These are phyloP conservation scores for Azorinus chamasolen DNA, from an alignment of 2,888 invertebrate genomes.

Conservation along the genomic window DNA sequence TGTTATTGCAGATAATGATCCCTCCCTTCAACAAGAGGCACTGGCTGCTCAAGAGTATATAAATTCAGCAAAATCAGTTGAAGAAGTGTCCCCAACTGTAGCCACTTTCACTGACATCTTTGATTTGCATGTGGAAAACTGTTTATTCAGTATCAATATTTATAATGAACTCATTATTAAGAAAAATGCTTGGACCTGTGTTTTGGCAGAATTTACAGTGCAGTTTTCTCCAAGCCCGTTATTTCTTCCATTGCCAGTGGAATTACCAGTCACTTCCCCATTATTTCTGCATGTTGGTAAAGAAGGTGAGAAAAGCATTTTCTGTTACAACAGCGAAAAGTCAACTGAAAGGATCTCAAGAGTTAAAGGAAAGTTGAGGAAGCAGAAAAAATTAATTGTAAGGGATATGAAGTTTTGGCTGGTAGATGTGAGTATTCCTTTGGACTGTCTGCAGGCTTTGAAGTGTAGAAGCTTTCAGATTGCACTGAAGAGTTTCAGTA, in stretches of 20 bases:
- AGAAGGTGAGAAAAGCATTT: conserved; percentile 71
- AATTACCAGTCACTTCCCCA: conserved; percentile 67
- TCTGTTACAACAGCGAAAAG: conserved; percentile 68
- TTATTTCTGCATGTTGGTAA: conserved; percentile 83
- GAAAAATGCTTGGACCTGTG: conserved; percentile 61
- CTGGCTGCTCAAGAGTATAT: not conserved
- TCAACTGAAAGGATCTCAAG: not conserved
- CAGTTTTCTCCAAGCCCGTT: conserved; percentile 41
- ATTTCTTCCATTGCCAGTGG: conserved; percentile 41
- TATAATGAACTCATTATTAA: conserved; percentile 33
- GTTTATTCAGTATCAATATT: conserved; percentile 67
- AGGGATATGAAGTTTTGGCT: conserved; percentile 70
- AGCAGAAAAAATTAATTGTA: conserved; percentile 6
- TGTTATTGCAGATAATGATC: conserved; percentile 65
- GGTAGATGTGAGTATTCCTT: conserved; percentile 62
- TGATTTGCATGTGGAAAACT: conserved; percentile 66
- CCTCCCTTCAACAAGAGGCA: conserved; percentile 6
- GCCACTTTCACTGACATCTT: conserved; percentile 50
- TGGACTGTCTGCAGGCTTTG: conserved; percentile 65
- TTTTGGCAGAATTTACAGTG: conserved; percentile 60
- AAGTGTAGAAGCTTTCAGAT: conserved; percentile 66
- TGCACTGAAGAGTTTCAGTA: conserved; percentile 61
- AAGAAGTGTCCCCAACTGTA: not conserved
- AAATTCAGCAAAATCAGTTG: not conserved
- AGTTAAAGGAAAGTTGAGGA: conserved; percentile 6